phyloP scores from a whole-genome alignment of 2,888 invertebrate species.

The Penaeus monodon region DNA sequence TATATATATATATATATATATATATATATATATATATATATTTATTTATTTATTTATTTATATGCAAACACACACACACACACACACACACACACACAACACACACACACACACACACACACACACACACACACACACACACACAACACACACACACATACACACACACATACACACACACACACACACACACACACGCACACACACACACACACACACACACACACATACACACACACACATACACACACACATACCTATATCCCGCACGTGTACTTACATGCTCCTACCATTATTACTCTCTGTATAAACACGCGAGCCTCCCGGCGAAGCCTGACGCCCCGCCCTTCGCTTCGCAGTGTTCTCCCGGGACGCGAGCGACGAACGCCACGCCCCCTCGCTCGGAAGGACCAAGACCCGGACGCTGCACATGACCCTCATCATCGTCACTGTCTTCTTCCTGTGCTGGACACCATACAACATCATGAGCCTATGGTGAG shows the following conservation, averaged over 20 bases:
- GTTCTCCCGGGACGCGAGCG: conserved; percentile 19
- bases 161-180: no score
- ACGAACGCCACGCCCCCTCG: conserved; percentile 18
- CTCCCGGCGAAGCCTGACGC: no score
- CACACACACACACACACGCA: no score
- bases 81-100: no score
- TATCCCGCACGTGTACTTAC: not conserved
- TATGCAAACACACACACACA: no score
- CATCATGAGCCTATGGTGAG: conserved; percentile 87
- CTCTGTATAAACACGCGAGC: not conserved
- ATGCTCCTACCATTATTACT: not conserved
- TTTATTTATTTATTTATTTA: no score
- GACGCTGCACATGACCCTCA: conserved; percentile 94
- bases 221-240: not conserved
- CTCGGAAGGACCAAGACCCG: conserved; percentile 69
- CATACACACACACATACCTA: not conserved
- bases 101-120: no score
- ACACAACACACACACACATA: not conserved
- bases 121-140: not conserved
- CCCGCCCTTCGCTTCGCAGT: not conserved
- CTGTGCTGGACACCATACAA: conserved; percentile 97
- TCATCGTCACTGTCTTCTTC: conserved; percentile 92
- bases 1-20: no score
- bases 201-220: no score
- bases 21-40: no score